These are phyloP conservation scores for Syndactyla subalaris DNA, from an alignment of 2,797 vertebrate genomes.

Conservation along the genomic window DNA sequence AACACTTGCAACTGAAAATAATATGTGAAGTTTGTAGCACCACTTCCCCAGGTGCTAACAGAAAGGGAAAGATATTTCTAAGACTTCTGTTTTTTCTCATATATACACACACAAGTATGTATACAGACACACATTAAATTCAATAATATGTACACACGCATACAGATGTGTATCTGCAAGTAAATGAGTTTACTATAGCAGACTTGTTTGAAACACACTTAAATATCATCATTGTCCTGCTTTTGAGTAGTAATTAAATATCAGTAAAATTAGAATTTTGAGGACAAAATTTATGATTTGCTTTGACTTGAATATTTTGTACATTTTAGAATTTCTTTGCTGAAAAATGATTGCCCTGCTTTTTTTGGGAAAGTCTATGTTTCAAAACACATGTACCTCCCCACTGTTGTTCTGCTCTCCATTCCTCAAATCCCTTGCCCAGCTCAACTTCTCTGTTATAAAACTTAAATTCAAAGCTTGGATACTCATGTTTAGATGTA, in stretches of 20 bases:
- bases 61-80: not conserved
- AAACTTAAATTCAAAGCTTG: not conserved
- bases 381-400: not conserved
- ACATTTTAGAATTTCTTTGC: not conserved
- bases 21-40: not conserved
- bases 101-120: not conserved
- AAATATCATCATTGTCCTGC: not conserved
- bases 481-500: not conserved
- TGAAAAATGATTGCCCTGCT: not conserved
- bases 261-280: not conserved
- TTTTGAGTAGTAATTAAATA: not conserved
- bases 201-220: not conserved
- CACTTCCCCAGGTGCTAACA: not conserved
- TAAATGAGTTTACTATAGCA: not conserved
- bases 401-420: not conserved
- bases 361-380: not conserved
- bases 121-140: not conserved
- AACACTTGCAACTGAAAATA: not conserved
- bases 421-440: not conserved
- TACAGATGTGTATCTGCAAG: not conserved
- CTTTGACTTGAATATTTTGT: not conserved
- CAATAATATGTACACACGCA: not conserved
- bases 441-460: not conserved
- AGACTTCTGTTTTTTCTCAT: not conserved
- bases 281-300: not conserved